These are phyloP conservation scores for Diadema setosum DNA, from an alignment of 35 echinoderm and acorn worm species.

Conservation along the genomic window DNA sequence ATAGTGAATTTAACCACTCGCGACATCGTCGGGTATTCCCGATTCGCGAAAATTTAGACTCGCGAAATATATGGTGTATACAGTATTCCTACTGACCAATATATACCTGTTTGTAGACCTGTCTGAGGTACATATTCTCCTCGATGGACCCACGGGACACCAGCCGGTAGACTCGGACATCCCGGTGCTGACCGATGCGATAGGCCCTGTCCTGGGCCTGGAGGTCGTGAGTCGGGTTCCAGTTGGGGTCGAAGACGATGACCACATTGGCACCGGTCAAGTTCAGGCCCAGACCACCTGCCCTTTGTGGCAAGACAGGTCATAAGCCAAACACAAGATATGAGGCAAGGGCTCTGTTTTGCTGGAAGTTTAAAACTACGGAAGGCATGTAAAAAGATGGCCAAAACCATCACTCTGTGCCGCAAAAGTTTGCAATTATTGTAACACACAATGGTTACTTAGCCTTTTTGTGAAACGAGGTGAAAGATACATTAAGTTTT, in stretches of 20 bases:
- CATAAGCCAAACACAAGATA: neutral
- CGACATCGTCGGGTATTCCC: too few relatives aligned
- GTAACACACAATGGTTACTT: too few relatives aligned
- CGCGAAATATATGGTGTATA: too few relatives aligned
- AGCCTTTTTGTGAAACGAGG: too few relatives aligned
- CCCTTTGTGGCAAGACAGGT: slow-evolving; percentile 41
- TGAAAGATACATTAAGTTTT: too few relatives aligned
- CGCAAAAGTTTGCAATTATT: too few relatives aligned
- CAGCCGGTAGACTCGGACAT: slow-evolving; percentile 83
- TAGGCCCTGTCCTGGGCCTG: slow-evolving; percentile 97
- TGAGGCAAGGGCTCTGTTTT: neutral
- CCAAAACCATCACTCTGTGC: too few relatives aligned
- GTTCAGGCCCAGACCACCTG: slow-evolving; percentile 92
- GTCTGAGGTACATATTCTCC: slow-evolving; percentile 95
- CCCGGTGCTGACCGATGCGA: slow-evolving; percentile 89
- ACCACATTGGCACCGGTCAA: slow-evolving; percentile 95
- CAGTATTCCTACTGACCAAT: too few relatives aligned
- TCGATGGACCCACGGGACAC: slow-evolving; percentile 90
- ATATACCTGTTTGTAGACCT: slow-evolving; percentile 96
- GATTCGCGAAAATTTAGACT: too few relatives aligned
- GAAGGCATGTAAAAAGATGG: neutral
- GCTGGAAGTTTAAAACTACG: neutral
- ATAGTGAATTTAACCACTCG: too few relatives aligned
- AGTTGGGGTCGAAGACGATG: slow-evolving; percentile 91
- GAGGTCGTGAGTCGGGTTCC: slow-evolving; percentile 93